A percentile compares a stretch with the other conserved stretches of the same genome.
Evolutionary conservation across 2,113 vertebrate species (phyloP).

Genomic region (Illadopsis cleaveri): DNA sequence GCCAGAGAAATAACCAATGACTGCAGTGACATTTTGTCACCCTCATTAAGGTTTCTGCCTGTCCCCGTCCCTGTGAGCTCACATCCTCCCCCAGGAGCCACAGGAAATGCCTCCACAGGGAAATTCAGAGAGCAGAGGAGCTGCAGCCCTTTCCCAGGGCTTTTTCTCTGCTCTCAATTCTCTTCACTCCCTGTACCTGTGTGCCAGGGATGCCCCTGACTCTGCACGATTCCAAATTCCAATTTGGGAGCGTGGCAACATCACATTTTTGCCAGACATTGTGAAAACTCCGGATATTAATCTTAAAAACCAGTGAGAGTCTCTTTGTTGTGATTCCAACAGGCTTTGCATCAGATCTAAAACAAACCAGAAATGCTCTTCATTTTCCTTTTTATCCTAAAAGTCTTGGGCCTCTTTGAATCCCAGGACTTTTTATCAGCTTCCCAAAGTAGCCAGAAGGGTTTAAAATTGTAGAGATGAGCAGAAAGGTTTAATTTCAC

Average conservation of each 20-base stretch:
- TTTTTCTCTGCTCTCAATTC: background rate
- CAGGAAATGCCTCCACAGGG: background rate
- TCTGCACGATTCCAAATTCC: background rate
- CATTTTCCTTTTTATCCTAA: background rate
- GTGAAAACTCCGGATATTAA: background rate
- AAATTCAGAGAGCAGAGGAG: background rate
- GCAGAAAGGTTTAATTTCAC: background rate
- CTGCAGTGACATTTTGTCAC: background rate
- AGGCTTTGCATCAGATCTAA: conserved; percentile 3
- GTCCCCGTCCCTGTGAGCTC: background rate
- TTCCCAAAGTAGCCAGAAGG: background rate
- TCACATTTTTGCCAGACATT: background rate
- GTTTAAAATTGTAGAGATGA: background rate
- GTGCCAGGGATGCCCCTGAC: background rate
- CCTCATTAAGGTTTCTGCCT: background rate
- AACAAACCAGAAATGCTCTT: background rate
- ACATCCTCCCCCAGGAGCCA: background rate
- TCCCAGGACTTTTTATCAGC: background rate
- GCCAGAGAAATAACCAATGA: background rate
- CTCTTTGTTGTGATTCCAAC: conserved; percentile 33
- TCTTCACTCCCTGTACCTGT: background rate
- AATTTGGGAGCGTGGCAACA: background rate
- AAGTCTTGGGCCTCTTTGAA: background rate
- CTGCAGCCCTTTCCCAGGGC: background rate
- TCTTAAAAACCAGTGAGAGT: background rate